Evolutionary conservation across 2,113 vertebrate genomes (phyloP), one percentile per base, ranked within the genome.

Genomic region (Lepisosteus oculatus): DNA sequence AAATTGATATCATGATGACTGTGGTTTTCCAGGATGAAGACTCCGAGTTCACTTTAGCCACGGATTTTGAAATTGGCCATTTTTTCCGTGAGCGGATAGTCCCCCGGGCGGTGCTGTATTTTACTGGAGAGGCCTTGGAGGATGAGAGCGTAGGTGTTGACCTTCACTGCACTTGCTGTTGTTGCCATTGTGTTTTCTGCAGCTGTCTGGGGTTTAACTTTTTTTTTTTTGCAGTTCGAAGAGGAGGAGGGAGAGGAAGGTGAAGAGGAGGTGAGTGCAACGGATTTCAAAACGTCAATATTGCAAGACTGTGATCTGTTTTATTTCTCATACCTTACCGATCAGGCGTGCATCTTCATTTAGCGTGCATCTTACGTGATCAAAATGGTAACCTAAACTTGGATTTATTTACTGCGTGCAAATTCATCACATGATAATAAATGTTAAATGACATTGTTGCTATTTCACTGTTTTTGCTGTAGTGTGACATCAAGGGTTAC

Each of bases 21-120:
- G 29, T 72, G 72, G 78, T 42, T 75, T 80, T 79, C 3, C 73
- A 99, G 97, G 97, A 99, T 68, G 97, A 98, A 89, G 97, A 99
- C 74, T 95, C 93, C 0, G 97, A 98, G 74, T 95, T 96, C 80
- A 95, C 92, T 41, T 78, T 98, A 82, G 93, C 94, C 64, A 92
- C 95, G 71, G 97, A 99, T 86, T 99, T 98, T 84, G 97, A 99
- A 85, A 95, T 98, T 0, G 97, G 97, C 12, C 97, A 98, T 79
- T 99, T 98, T 81, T 98, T 99, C 87, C 95, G 96, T 69, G 97
- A 99, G 85, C 90, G 97, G 86, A 94, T 99, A 84, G 93, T 99
- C 66, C 97, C 97, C 3, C 90, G 94, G 79, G 97, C 97, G 0
- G 96, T 99, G 79, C 93, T 99, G 8, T 99, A 99, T 87, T 99